A percentile compares a stretch with the other conserved stretches of the same genome.
phyloP scores from a whole-genome alignment of 2,113 vertebrate species.

The Recurvirostra avosetta region DNA sequence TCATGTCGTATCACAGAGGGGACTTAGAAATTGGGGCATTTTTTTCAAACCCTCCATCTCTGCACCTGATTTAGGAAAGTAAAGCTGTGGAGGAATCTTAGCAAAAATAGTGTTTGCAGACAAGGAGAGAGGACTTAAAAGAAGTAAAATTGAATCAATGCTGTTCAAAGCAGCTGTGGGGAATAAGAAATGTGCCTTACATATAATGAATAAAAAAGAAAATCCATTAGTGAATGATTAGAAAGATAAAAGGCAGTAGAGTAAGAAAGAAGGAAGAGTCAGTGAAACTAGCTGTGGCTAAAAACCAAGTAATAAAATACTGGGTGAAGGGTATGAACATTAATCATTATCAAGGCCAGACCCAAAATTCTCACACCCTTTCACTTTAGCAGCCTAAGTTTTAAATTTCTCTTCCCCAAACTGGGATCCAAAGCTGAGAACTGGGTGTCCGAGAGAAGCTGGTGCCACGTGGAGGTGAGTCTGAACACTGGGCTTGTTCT shows the following conservation, averaged over 20 bases:
- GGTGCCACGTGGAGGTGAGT: neutral
- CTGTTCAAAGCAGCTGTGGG: neutral
- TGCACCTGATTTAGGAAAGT: neutral
- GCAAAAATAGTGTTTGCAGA: neutral
- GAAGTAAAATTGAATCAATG: neutral
- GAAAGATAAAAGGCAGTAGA: neutral
- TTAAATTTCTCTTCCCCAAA: neutral
- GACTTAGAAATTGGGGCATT: neutral
- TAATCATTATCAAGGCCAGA: neutral
- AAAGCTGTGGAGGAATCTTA: neutral
- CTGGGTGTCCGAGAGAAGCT: neutral
- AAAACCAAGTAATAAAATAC: neutral
- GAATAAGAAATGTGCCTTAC: neutral
- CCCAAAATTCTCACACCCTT: neutral
- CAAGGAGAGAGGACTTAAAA: neutral
- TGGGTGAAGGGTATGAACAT: neutral
- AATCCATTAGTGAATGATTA: neutral
- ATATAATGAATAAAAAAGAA: neutral
- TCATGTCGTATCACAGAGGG: neutral
- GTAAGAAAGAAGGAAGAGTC: neutral
- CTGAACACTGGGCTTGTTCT: neutral
- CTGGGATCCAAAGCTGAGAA: neutral
- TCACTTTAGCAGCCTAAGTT: neutral
- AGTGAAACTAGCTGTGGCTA: neutral
- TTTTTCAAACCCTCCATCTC: neutral